Base-by-base conservation (phyloP, 2,888 invertebrate genomes). In the Lithodes maja region DNA sequence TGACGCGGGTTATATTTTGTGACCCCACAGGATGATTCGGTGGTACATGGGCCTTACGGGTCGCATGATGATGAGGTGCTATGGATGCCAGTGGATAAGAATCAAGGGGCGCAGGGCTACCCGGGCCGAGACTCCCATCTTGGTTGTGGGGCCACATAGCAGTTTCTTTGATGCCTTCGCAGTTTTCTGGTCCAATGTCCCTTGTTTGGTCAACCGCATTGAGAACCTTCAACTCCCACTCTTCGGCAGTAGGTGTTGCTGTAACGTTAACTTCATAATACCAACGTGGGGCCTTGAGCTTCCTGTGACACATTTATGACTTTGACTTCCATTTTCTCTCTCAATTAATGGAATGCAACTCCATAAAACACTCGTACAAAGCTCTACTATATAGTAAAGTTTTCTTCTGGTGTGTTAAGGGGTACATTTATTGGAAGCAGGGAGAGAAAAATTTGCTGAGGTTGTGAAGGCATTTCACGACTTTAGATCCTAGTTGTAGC, bases 141-240 rank as follows among this genome's bases (percentile, higher is more conserved):
- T 98, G 92, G 96, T 96, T 89, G 95, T 97, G 91, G 98, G 98
- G 2, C 98, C 98, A 1, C 99, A 99, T 94, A 98, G 98, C 78
- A 96, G 97, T 90, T 98, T 97, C 95, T 96, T 97, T 94, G 99
- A 99, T 94, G 96, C 97, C 90, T 95, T 98, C 92, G 95, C 97
- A 92, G 97, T 97, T 93, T 96, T 97, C 90, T 95, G 96, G 93
- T 95, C 97, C 92, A 96, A 96, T 49, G 97, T 97, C 83, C 97
- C 97, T 53, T 97, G 97, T 93, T 96, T 98, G 93, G 98, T 98
- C 92, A 98, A 98, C 92, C 98, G 98, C 94, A 96, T 96, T 50
- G 97, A 97, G 93, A 96, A 97, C 53, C 96, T 96, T 85, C 95
- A 95, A 91, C 95, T 98, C 93, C 98, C 98, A 90, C 95, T 98